Conservation (phyloP, 1,140 invertebrate genomes). For the Drosophila albomicans region DNA sequence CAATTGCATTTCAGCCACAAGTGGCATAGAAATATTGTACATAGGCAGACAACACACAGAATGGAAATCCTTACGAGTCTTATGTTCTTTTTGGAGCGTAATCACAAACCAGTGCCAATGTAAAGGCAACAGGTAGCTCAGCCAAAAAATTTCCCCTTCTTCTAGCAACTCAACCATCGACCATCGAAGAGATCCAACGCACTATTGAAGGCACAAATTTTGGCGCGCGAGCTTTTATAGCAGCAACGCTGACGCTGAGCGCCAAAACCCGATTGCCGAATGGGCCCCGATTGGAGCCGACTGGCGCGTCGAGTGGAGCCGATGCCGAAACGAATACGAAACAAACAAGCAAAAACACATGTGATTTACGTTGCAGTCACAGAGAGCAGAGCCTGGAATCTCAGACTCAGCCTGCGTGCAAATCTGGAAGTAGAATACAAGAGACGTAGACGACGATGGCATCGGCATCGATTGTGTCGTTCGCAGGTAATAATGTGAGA, state of each 20-base stretch:
- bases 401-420: conserved; percentile 22
- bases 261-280: conserved; percentile 37
- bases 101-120: conserved; percentile 32
- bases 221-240: conserved; percentile 84
- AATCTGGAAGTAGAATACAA: conserved; percentile 78
- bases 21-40: conserved; percentile 27
- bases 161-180: neutral
- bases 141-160: conserved; percentile 50
- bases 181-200: conserved; percentile 21
- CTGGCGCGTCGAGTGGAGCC: conserved; percentile 52
- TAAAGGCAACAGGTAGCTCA: conserved; percentile 75
- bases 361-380: conserved; percentile 57
- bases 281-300: conserved; percentile 50
- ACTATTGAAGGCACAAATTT: conserved; percentile 71
- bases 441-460: conserved; percentile 34
- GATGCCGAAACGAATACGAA: conserved; percentile 27
- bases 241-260: conserved; percentile 50
- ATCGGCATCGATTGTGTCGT: conserved; percentile 78
- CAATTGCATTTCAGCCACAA: conserved; percentile 22
- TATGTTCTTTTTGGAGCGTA: conserved; percentile 35
- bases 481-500: conserved; percentile 83
- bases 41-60: conserved; percentile 14
- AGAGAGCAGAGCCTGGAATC: conserved; percentile 28
- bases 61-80: conserved; percentile 37
- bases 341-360: conserved; percentile 54